Percentiles rank a stretch among this genome's conserved stretches.
Conservation (phyloP, 1,140 invertebrate genomes). For the Cydia pomonella region DNA sequence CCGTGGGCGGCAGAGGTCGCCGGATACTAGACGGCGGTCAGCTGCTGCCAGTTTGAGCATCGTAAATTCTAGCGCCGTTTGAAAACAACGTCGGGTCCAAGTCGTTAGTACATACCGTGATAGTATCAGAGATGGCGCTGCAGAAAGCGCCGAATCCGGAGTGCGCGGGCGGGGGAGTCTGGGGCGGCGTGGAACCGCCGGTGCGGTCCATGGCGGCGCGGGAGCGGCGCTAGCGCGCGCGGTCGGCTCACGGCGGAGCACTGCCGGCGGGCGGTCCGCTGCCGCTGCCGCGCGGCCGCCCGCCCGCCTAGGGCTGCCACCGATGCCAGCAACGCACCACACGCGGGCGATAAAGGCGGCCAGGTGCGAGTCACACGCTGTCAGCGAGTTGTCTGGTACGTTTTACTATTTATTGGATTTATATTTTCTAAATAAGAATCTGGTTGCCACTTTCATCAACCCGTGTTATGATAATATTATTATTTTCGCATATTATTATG, state of each 20-base stretch:
- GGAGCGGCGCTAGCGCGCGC: slow-evolving; percentile 49
- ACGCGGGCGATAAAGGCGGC: background rate
- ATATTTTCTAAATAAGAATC: background rate
- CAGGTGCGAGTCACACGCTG: background rate
- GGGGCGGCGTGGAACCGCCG: slow-evolving; percentile 59
- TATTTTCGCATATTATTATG: too few species aligned
- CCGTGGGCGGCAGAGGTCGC: slow-evolving; percentile 10
- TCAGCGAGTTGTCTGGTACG: background rate
- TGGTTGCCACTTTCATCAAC: too few species aligned
- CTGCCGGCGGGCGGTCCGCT: slow-evolving; percentile 54
- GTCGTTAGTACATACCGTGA: slow-evolving; percentile 66
- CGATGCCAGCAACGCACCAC: background rate
- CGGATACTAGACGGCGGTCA: slow-evolving; percentile 29
- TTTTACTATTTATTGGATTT: background rate
- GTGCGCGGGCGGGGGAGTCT: slow-evolving; percentile 50
- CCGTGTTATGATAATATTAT: too few species aligned
- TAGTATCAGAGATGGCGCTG: slow-evolving; percentile 73
- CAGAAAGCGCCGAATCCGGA: slow-evolving; percentile 76
- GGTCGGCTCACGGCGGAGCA: slow-evolving; percentile 62
- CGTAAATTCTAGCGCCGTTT: slow-evolving; percentile 33
- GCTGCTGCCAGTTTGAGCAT: slow-evolving; percentile 22
- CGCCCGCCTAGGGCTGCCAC: slow-evolving; percentile 19
- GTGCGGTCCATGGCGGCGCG: slow-evolving; percentile 65
- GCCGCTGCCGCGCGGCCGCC: slow-evolving; percentile 41
- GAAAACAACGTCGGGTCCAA: slow-evolving; percentile 22